These are phyloP conservation scores for Melanotaenia boesemani DNA, from an alignment of 2,797 vertebrate species.

Conservation along the genomic window DNA sequence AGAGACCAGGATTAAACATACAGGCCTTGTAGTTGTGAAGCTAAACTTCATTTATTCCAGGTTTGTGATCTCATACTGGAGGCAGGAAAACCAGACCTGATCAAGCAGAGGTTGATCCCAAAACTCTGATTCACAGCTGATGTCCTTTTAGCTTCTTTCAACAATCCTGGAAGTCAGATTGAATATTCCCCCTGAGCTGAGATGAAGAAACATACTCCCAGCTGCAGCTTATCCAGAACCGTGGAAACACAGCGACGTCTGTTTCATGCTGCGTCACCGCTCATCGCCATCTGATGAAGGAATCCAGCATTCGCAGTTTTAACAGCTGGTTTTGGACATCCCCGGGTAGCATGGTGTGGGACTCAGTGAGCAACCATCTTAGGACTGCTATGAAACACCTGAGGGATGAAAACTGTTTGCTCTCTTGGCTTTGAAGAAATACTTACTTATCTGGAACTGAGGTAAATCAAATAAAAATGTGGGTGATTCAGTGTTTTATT, in stretches of 20 bases:
- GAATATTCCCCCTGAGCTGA: conserved; percentile 14
- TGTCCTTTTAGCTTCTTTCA: neutral
- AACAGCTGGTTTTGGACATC: too few species aligned
- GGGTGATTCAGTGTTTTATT: neutral
- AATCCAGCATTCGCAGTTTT: conserved; percentile 10
- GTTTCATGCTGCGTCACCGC: conserved; percentile 30
- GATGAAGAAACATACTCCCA: conserved; percentile 26
- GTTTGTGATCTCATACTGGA: too few species aligned
- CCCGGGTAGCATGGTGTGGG: too few species aligned
- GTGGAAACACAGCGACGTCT: conserved; percentile 31
- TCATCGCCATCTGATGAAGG: conserved; percentile 22
- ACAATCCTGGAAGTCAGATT: conserved; percentile 22
- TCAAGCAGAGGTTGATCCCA: too few species aligned
- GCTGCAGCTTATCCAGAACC: conserved; percentile 32
- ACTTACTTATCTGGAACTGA: too few species aligned
- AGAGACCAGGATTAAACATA: too few species aligned
- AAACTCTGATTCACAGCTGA: neutral
- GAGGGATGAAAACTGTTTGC: neutral
- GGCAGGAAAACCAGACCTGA: too few species aligned
- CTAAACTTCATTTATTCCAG: too few species aligned
- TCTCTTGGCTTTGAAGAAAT: neutral
- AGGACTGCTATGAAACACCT: too few species aligned
- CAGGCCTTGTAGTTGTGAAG: too few species aligned
- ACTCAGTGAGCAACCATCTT: too few species aligned
- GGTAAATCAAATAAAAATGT: too few species aligned